Conservation (phyloP, 2,888 invertebrate genomes). For the Conomelus anceps region DNA sequence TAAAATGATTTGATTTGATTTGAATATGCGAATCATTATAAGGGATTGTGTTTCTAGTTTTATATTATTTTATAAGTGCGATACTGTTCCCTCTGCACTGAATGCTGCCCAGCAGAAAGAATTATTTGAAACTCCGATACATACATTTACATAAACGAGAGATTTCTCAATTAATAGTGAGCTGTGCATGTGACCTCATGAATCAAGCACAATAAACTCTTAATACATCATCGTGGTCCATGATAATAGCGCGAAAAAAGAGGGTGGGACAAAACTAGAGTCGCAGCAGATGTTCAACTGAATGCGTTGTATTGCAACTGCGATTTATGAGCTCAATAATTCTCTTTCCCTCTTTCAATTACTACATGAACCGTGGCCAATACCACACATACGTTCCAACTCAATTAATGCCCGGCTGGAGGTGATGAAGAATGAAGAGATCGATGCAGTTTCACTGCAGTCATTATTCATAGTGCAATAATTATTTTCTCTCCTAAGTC, state of each 20-base stretch:
- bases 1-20: too few relatives aligned
- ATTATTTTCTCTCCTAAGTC: neutral
- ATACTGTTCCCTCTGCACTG: too few relatives aligned
- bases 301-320: neutral
- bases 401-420: neutral
- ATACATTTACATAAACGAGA: too few relatives aligned
- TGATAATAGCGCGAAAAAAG: too few relatives aligned
- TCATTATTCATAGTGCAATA: neutral
- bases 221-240: neutral
- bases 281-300: neutral
- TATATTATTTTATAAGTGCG: too few relatives aligned
- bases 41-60: too few relatives aligned
- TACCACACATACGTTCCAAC: neutral
- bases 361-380: neutral
- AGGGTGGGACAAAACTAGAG: neutral
- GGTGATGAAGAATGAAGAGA: neutral
- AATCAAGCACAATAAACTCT: neutral
- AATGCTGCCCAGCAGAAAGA: too few relatives aligned
- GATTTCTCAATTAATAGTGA: neutral
- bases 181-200: neutral
- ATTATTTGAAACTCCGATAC: too few relatives aligned
- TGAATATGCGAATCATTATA: too few relatives aligned
- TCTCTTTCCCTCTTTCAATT: neutral
- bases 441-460: neutral
- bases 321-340: neutral